These are phyloP conservation scores for Palythoa heliodiscus DNA, from an alignment of 92 coral and sea anemone species.

Conservation along the genomic window DNA sequence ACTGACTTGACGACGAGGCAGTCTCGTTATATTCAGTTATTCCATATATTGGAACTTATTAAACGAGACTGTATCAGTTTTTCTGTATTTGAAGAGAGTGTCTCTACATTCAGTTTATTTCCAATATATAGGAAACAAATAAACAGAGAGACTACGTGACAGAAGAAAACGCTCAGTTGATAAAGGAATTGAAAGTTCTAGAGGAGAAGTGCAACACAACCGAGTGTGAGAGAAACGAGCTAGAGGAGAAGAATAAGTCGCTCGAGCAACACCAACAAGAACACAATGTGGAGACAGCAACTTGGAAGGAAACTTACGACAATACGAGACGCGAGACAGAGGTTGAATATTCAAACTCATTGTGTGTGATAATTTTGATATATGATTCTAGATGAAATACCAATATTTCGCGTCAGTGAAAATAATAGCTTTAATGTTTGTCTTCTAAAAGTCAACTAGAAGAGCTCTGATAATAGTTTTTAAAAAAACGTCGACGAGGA, in stretches of 20 bases:
- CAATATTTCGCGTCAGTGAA: not conserved
- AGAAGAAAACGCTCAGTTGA: constrained; percentile 15
- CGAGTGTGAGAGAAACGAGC: constrained; percentile 1
- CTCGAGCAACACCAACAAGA: not conserved
- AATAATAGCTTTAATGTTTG: not conserved
- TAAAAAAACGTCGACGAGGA: too few species aligned
- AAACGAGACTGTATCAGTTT: not conserved
- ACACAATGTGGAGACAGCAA: constrained; percentile 35
- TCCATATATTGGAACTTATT: not conserved
- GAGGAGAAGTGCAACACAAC: constrained; percentile 14
- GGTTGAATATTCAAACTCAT: constrained; percentile 32
- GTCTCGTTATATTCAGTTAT: too few species aligned
- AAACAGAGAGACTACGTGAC: constrained; percentile 25
- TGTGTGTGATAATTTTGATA: not conserved
- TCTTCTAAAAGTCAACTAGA: too few species aligned
- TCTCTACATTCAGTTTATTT: not conserved
- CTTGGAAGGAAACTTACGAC: constrained; percentile 43
- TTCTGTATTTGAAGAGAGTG: too few species aligned
- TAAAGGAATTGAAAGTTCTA: not conserved
- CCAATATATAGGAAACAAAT: constrained; percentile 1
- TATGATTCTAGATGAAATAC: not conserved
- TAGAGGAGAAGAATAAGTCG: not conserved
- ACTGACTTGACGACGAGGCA: too few species aligned
- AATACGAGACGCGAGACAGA: constrained; percentile 54
- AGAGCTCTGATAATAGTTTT: too few species aligned